These are phyloP conservation scores for Entelurus aequoreus DNA, from an alignment of 2,113 vertebrate species.

Conservation along the genomic window DNA sequence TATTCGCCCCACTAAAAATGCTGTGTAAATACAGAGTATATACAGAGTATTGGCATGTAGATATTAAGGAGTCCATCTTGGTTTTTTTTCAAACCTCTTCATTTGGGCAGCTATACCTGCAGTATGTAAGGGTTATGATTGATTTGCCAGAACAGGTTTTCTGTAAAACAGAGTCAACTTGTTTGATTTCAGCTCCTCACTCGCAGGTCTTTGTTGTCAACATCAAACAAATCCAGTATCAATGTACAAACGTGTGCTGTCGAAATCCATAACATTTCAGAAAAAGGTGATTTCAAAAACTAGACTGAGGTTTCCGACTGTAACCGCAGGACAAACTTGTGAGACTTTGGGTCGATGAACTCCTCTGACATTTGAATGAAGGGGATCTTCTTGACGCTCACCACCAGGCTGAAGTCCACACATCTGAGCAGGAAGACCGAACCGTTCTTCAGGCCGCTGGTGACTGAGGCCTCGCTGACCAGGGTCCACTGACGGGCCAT, in stretches of 20 bases:
- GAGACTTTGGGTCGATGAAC: slow-evolving; percentile 93
- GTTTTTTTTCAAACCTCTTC: too few species aligned
- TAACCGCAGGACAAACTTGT: slow-evolving; percentile 94
- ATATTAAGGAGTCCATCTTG: too few species aligned
- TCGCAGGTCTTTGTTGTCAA: too few species aligned
- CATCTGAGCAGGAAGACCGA: slow-evolving; percentile 84
- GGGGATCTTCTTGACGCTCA: slow-evolving; percentile 83
- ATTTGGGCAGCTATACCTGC: too few species aligned
- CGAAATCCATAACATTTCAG: slow-evolving; percentile 17
- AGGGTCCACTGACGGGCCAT: slow-evolving; percentile 89
- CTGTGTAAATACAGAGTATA: too few species aligned
- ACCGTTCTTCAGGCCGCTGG: slow-evolving; percentile 83
- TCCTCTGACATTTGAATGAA: slow-evolving; percentile 92
- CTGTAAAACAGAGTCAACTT: too few species aligned
- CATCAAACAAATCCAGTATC: too few species aligned
- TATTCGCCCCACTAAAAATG: too few species aligned
- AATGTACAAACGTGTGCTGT: slow-evolving; percentile 46
- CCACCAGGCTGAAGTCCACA: slow-evolving; percentile 91
- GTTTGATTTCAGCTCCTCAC: too few species aligned
- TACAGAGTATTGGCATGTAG: too few species aligned
- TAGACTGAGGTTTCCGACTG: slow-evolving; percentile 95
- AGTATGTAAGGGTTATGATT: too few species aligned
- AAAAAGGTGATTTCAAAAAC: slow-evolving; percentile 29
- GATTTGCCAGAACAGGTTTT: too few species aligned
- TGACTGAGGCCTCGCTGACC: slow-evolving; percentile 90